phyloP scores from a whole-genome alignment of 2,113 vertebrate species.

The Protobothrops flavoviridis region DNA sequence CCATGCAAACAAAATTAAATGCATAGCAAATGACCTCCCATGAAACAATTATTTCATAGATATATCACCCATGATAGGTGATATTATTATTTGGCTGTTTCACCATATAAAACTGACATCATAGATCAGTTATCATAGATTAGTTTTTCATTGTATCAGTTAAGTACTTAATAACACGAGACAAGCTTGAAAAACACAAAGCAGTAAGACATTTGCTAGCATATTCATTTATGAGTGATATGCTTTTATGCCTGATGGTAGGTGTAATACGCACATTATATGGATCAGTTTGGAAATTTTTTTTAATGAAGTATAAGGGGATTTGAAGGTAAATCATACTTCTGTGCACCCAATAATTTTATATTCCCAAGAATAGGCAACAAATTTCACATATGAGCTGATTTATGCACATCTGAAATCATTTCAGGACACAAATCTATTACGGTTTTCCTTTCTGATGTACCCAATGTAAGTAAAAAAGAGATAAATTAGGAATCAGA shows the following conservation, averaged over 20 bases:
- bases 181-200: background rate
- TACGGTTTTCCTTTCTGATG: background rate
- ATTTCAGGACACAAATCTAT: background rate
- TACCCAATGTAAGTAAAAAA: background rate
- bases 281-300: background rate
- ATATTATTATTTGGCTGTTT: slow-evolving; percentile 3
- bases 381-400: background rate
- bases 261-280: background rate
- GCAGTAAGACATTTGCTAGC: slow-evolving; percentile 7
- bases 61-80: slow-evolving; percentile 1
- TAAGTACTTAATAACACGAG: background rate
- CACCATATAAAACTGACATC: background rate
- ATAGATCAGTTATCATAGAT: slow-evolving; percentile 8
- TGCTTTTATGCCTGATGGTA: background rate
- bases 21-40: background rate
- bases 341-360: background rate
- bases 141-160: background rate
- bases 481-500: background rate
- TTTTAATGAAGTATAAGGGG: background rate
- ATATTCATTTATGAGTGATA: background rate
- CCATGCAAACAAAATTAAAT: background rate
- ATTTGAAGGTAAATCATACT: background rate
- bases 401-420: background rate
- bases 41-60: background rate
- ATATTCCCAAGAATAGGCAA: background rate